Evolutionary conservation across 2,797 vertebrate genomes (phyloP).

Genomic region (Muscicapa comitata): DNA sequence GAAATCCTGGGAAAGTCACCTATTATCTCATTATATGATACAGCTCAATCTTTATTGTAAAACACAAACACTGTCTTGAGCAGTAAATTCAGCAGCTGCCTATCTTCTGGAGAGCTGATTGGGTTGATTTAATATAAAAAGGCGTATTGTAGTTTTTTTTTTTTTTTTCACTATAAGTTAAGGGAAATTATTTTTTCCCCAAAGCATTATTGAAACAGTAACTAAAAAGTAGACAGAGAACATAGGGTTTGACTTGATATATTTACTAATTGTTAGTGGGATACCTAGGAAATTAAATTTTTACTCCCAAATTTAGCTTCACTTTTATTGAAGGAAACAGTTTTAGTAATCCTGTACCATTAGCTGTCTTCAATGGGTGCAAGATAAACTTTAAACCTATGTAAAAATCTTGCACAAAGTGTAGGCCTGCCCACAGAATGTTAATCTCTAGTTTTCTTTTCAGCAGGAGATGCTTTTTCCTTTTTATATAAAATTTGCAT

Average conservation of each 20-base stretch:
- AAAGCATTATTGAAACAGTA: not conserved
- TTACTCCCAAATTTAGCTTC: not conserved
- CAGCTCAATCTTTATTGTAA: not conserved
- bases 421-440: slow-evolving; percentile 52
- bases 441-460: slow-evolving; percentile 70
- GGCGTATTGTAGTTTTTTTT: not conserved
- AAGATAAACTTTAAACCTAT: slow-evolving; percentile 18
- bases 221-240: not conserved
- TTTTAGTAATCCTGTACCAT: not conserved
- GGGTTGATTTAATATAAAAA: not conserved
- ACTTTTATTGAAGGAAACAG: not conserved
- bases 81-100: not conserved
- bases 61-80: not conserved
- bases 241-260: not conserved
- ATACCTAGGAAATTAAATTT: not conserved
- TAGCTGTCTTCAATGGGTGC: not conserved
- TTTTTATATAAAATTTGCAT: slow-evolving; percentile 74
- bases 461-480: slow-evolving; percentile 47
- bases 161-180: not conserved
- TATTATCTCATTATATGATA: slow-evolving; percentile 47
- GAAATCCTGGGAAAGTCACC: slow-evolving; percentile 71
- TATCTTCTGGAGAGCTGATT: not conserved
- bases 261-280: not conserved
- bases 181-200: not conserved
- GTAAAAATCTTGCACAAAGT: slow-evolving; percentile 55